Evolutionary conservation across 2,113 vertebrate genomes (phyloP).

Genomic region (Prionailurus viverrinus): DNA sequence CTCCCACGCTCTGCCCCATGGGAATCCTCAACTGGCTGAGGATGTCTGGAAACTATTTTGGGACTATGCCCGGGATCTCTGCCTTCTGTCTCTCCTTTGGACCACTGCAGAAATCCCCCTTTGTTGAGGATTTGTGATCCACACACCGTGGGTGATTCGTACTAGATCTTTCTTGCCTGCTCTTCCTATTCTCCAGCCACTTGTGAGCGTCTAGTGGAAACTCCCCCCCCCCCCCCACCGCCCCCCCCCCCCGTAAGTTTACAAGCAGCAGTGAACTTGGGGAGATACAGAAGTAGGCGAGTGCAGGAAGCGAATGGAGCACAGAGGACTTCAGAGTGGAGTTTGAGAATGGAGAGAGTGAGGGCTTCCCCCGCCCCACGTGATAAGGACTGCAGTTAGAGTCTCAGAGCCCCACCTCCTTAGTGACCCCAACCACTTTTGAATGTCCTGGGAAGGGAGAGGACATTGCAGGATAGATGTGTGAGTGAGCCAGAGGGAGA

Average conservation of each 20-base stretch:
- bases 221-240: accelerated
- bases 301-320: background rate
- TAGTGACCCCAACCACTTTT: background rate
- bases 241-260: background rate
- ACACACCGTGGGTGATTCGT: background rate
- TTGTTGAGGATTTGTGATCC: background rate
- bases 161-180: background rate
- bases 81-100: constrained; percentile 58
- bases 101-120: constrained; percentile 27
- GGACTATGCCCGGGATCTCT: constrained; percentile 55
- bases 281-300: background rate
- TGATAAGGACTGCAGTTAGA: background rate
- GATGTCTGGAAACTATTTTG: constrained; percentile 74
- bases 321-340: background rate
- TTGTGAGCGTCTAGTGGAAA: background rate
- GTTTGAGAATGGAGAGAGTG: background rate
- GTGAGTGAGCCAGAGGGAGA: background rate
- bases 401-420: background rate
- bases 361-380: background rate
- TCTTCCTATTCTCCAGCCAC: background rate
- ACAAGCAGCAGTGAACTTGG: background rate
- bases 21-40: constrained; percentile 65
- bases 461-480: background rate
- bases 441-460: background rate
- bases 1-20: constrained; percentile 49